phyloP scores from a whole-genome alignment of 2,888 invertebrate genomes.

The Dendrolimus pini region DNA sequence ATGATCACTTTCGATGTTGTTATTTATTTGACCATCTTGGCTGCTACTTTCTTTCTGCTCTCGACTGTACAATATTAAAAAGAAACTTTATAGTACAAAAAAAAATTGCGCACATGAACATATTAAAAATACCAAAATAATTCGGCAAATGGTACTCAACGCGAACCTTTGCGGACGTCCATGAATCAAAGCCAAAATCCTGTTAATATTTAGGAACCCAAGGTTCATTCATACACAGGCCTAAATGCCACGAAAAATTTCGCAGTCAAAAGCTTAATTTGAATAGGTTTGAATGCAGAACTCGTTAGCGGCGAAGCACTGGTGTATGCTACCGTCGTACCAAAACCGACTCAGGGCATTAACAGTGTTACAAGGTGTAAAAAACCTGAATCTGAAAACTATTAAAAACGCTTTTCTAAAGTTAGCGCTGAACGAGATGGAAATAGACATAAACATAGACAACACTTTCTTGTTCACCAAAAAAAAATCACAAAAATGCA shows the following conservation, averaged over 20 bases:
- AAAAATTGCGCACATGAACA: no score
- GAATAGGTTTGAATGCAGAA: constrained; percentile 46
- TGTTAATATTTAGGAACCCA: constrained; percentile 2
- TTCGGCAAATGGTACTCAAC: background rate
- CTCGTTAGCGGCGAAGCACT: constrained; percentile 22
- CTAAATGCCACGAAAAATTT: constrained; percentile 39
- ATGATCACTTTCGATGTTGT: no score
- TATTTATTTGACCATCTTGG: no score
- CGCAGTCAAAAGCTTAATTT: constrained; percentile 40
- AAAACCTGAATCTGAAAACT: constrained; percentile 8
- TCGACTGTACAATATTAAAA: no score
- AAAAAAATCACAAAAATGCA: no score
- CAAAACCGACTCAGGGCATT: constrained; percentile 14
- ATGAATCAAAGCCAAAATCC: background rate
- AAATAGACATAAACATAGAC: no score
- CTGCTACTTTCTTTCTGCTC: no score
- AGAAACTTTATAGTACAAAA: no score
- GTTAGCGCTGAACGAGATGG: no score
- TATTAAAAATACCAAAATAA: no score
- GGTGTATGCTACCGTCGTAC: constrained; percentile 8
- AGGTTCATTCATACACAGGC: constrained; percentile 13
- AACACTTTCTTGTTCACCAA: no score
- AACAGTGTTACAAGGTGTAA: constrained; percentile 1
- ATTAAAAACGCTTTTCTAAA: no score
- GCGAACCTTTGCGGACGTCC: background rate